phyloP scores from a whole-genome alignment of 2,888 invertebrate species.

The Sarcophaga carnaria region DNA sequence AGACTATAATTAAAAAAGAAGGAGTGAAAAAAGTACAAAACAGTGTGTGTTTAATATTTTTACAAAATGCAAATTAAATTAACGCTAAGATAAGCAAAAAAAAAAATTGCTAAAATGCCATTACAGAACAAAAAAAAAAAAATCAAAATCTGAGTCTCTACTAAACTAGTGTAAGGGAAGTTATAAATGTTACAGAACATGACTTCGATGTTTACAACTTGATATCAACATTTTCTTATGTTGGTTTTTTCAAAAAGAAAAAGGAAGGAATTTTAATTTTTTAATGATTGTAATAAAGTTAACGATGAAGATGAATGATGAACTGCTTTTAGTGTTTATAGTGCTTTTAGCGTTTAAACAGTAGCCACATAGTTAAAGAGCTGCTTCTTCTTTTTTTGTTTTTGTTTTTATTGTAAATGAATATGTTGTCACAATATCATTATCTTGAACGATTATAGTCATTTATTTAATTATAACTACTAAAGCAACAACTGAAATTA shows the following conservation, averaged over 20 bases:
- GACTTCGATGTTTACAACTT: background rate
- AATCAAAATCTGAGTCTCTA: background rate
- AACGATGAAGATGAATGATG: background rate
- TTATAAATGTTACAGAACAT: constrained; percentile 11
- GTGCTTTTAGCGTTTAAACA: background rate
- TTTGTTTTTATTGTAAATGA: background rate
- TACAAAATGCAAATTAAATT: constrained; percentile 60
- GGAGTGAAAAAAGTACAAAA: background rate
- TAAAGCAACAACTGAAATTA: background rate
- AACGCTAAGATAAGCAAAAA: constrained; percentile 15
- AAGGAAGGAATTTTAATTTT: background rate
- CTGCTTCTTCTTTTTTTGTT: no score
- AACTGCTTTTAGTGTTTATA: background rate
- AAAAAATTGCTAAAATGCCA: background rate
- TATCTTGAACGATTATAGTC: constrained; percentile 31
- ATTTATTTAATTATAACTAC: constrained; percentile 46
- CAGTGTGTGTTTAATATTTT: background rate
- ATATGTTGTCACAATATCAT: constrained; percentile 58
- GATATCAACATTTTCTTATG: background rate
- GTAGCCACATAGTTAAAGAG: constrained; percentile 5
- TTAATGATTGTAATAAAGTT: background rate
- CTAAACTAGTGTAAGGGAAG: constrained; percentile 34
- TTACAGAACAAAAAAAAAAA: background rate
- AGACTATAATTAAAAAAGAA: background rate
- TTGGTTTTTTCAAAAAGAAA: no score